Evolutionary conservation across 2,113 vertebrate species (phyloP).

Genomic region (Dromaius novaehollandiae): DNA sequence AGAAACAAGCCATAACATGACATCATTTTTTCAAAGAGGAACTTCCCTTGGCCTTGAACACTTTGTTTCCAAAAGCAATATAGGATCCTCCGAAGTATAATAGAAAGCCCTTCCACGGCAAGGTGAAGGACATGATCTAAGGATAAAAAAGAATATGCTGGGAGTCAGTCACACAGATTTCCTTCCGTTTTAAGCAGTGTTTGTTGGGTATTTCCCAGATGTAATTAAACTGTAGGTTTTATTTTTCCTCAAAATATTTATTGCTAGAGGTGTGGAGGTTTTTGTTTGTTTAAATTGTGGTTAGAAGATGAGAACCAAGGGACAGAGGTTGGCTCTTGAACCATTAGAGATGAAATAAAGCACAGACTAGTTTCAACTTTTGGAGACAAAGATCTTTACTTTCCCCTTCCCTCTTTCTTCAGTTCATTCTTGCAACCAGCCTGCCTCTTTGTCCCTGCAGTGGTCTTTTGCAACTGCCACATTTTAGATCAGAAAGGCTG

Average conservation of each 20-base stretch:
- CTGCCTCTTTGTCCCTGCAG: neutral
- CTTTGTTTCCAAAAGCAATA: neutral
- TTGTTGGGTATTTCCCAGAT: neutral
- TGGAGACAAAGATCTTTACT: neutral
- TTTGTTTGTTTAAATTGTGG: neutral
- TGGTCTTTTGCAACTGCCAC: rapidly evolving
- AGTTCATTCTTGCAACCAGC: neutral
- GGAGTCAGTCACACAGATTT: neutral
- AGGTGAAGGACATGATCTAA: neutral
- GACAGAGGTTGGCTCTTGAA: neutral
- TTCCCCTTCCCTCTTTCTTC: neutral
- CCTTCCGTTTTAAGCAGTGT: neutral
- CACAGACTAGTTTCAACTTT: neutral
- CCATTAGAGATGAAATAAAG: neutral
- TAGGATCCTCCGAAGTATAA: neutral
- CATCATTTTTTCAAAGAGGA: neutral
- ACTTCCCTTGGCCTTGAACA: constrained; percentile 6
- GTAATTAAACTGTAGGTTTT: neutral
- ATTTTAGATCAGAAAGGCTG: rapidly evolving
- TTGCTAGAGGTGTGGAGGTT: neutral
- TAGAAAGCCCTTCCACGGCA: neutral
- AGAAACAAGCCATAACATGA: constrained; percentile 13
- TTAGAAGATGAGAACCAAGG: neutral
- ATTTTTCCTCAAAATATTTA: neutral
- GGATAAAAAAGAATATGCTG: neutral